Evolutionary conservation across 2,888 invertebrate genomes (phyloP).

Genomic region (Anticlea derivata): DNA sequence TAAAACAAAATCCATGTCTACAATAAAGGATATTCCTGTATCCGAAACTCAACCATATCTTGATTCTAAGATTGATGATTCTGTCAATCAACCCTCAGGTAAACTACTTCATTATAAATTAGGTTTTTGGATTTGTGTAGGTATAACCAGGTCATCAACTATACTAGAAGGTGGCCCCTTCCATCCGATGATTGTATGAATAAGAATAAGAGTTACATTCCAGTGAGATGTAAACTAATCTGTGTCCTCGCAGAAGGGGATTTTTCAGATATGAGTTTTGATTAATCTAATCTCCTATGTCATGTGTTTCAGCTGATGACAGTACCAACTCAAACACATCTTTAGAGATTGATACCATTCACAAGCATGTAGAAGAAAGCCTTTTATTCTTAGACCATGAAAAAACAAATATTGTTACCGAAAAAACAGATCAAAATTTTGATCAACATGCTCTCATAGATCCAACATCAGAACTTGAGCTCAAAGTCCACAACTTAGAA

Average conservation of each 20-base stretch:
- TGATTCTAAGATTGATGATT: neutral
- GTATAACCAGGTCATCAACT: too few species aligned
- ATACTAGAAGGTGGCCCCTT: too few species aligned
- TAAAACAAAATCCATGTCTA: neutral
- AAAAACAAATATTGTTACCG: neutral
- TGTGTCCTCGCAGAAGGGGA: too few species aligned
- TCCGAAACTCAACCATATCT: too few species aligned
- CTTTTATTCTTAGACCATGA: constrained; percentile 16
- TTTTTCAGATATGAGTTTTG: too few species aligned
- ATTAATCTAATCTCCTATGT: too few species aligned
- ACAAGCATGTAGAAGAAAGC: constrained; percentile 19
- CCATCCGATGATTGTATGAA: too few species aligned
- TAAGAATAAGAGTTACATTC: too few species aligned
- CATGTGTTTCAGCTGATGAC: constrained; percentile 4
- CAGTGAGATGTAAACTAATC: too few species aligned
- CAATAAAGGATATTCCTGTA: neutral
- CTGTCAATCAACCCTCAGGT: neutral
- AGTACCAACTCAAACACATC: too few species aligned
- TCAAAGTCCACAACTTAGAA: neutral
- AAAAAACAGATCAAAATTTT: neutral
- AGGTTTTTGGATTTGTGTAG: too few species aligned
- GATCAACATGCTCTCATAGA: neutral
- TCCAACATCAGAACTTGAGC: neutral
- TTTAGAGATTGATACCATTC: constrained; percentile 17
- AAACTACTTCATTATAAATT: too few species aligned